Evolutionary conservation across 2,797 vertebrate genomes (phyloP).

Genomic region (Thamnophis elegans): DNA sequence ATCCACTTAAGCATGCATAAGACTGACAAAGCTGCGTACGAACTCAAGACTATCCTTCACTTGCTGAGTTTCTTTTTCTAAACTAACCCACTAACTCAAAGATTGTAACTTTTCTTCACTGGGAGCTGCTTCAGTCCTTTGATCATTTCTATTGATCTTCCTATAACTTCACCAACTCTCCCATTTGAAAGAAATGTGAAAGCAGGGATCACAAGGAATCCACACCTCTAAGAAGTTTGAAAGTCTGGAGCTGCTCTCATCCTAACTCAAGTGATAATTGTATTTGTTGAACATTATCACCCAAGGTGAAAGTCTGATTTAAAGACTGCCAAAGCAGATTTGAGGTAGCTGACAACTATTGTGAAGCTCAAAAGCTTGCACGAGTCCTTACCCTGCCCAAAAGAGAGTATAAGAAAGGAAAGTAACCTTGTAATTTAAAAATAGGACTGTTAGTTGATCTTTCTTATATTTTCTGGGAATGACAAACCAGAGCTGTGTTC

Average conservation of each 20-base stretch:
- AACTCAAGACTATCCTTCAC: neutral
- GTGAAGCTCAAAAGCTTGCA: neutral
- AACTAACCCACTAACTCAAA: neutral
- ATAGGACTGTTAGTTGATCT: neutral
- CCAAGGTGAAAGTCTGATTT: conserved; percentile 45
- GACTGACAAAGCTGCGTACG: neutral
- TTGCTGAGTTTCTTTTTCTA: neutral
- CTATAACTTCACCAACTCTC: neutral
- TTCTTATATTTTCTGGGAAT: neutral
- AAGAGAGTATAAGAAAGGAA: neutral
- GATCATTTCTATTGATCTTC: neutral
- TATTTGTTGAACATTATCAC: conserved; percentile 9
- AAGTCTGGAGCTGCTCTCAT: neutral
- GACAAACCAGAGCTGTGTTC: neutral
- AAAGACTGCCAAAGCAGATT: conserved; percentile 41
- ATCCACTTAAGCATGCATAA: neutral
- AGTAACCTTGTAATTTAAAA: neutral
- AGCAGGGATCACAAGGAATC: neutral
- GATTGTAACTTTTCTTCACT: neutral
- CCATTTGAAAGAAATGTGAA: neutral
- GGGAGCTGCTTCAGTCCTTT: neutral
- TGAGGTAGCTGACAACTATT: conserved; percentile 17
- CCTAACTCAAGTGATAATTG: neutral
- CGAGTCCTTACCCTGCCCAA: neutral
- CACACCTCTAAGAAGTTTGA: neutral